These are phyloP conservation scores for Cryptophagus acutangulus DNA, from an alignment of 2,888 invertebrate species.

Conservation along the genomic window DNA sequence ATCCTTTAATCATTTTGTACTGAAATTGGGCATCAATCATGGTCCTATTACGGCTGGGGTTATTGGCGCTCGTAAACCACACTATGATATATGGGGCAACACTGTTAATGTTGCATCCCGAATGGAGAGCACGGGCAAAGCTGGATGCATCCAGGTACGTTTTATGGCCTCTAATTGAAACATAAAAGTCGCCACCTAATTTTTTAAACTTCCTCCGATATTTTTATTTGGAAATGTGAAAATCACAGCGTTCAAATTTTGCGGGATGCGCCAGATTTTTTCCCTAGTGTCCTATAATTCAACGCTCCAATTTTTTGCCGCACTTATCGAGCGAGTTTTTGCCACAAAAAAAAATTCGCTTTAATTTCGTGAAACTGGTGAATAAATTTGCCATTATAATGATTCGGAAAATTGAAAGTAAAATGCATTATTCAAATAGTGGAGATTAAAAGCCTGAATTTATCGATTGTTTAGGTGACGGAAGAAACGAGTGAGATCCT, in stretches of 20 bases:
- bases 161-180: too few species aligned
- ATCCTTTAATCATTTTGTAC: conserved; percentile 90
- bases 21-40: conserved; percentile 92
- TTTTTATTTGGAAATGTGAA: neutral
- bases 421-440: too few species aligned
- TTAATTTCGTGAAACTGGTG: too few species aligned
- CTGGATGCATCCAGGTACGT: conserved; percentile 92
- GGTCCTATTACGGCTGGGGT: conserved; percentile 95
- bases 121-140: conserved; percentile 97
- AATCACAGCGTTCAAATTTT: too few species aligned
- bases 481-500: conserved; percentile 90
- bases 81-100: conserved; percentile 96
- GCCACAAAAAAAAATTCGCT: too few species aligned
- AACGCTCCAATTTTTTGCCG: too few species aligned
- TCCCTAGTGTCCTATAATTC: too few species aligned
- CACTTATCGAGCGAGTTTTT: too few species aligned
- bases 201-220: neutral
- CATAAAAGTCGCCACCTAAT: neutral
- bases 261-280: too few species aligned
- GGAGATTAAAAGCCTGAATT: too few species aligned
- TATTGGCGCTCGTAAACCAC: conserved; percentile 90
- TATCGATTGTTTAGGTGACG: conserved; percentile 64
- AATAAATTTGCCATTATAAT: too few species aligned
- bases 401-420: too few species aligned
- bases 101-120: conserved; percentile 95